Evolutionary conservation across 2,113 vertebrate species (phyloP).

Genomic region (Neotoma lepida): DNA sequence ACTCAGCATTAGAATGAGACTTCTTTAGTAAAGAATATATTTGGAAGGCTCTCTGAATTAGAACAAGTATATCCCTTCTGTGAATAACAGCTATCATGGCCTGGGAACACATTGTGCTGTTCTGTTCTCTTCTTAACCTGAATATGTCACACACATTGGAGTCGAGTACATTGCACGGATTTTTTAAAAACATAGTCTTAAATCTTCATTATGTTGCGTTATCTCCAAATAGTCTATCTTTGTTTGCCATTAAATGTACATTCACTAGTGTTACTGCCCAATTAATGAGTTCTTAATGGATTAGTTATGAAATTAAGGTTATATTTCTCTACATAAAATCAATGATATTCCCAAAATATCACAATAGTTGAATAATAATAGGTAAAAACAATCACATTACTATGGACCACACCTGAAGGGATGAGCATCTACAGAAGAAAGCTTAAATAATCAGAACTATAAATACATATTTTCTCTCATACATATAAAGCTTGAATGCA

Average conservation of each 20-base stretch:
- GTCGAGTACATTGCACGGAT: neutral
- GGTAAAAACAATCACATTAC: neutral
- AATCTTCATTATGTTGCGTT: constrained; percentile 3
- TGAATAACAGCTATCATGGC: neutral
- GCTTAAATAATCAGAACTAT: neutral
- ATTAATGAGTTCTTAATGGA: constrained; percentile 1
- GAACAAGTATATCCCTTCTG: neutral
- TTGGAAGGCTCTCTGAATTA: constrained; percentile 41
- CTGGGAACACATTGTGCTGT: neutral
- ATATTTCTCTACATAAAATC: constrained; percentile 14
- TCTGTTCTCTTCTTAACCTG: neutral
- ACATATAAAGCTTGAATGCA: neutral
- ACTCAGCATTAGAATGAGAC: neutral
- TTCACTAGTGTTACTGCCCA: neutral
- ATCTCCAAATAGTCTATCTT: neutral
- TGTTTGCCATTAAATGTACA: neutral
- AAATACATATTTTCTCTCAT: neutral
- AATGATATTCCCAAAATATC: neutral
- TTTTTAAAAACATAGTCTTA: neutral
- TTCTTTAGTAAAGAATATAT: constrained; percentile 31
- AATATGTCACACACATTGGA: constrained; percentile 41
- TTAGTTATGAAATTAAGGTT: constrained; percentile 21
- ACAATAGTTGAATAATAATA: neutral
- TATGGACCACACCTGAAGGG: neutral
- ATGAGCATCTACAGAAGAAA: neutral